Percentiles rank a stretch among this genome's conserved stretches.
phyloP scores from a whole-genome alignment of 2,888 invertebrate genomes.

The Epinotia demarniana region DNA sequence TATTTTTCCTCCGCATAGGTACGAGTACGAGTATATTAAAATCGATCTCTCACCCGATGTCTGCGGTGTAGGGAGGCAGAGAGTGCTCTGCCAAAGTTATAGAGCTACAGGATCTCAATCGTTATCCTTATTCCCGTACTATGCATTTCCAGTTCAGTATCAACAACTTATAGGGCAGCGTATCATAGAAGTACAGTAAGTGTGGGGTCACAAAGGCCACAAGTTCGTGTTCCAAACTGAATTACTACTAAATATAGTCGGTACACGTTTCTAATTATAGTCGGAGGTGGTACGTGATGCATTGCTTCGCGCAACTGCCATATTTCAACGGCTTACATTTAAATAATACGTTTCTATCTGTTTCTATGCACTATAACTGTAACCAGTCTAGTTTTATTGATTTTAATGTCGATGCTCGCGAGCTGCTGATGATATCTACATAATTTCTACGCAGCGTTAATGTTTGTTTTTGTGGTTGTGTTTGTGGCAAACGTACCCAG shows the following conservation, averaged over 20 bases:
- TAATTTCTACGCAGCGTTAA: constrained; percentile 28
- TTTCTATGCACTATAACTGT: constrained; percentile 28
- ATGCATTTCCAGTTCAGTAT: constrained; percentile 9
- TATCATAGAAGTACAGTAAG: constrained; percentile 48
- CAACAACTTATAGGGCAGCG: constrained; percentile 19
- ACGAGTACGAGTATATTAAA: neutral
- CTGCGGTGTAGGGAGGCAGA: neutral
- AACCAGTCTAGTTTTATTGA: constrained; percentile 34
- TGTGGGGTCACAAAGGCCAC: constrained; percentile 60
- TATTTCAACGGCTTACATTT: constrained; percentile 50
- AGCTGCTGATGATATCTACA: constrained; percentile 36
- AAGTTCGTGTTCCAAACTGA: constrained; percentile 60
- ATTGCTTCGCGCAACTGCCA: constrained; percentile 47
- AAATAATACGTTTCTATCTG: constrained; percentile 47
- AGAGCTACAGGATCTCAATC: neutral
- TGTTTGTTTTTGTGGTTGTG: constrained; percentile 22
- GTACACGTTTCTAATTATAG: constrained; percentile 70
- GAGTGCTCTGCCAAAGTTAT: neutral
- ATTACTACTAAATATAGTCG: constrained; percentile 57
- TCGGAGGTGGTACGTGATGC: constrained; percentile 54
- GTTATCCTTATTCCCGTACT: neutral
- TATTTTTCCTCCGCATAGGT: neutral
- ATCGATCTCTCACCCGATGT: neutral
- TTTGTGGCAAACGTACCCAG: too few relatives aligned
- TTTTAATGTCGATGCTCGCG: constrained; percentile 17